A percentile compares a stretch with the other conserved stretches of the same genome.
Conservation (phyloP, 1,140 invertebrate genomes). For the Hyles euphorbiae region DNA sequence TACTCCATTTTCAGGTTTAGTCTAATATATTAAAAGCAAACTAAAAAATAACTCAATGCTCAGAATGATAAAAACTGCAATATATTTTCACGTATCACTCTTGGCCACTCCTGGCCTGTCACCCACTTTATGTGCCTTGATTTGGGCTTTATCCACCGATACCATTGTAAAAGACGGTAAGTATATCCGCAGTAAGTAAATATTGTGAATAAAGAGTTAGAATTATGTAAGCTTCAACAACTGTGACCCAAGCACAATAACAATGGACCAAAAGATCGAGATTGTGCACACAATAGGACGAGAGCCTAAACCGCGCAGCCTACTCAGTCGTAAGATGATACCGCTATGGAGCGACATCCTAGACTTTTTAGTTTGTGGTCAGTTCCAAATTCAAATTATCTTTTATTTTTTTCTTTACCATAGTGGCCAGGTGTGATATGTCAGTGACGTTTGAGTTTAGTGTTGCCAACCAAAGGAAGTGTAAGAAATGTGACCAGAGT, state of each 20-base stretch:
- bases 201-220: neutral
- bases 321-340: constrained; percentile 64
- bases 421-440: constrained; percentile 7
- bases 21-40: too few relatives aligned
- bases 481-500: too few relatives aligned
- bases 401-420: constrained; percentile 8
- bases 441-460: constrained; percentile 3
- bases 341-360: constrained; percentile 69
- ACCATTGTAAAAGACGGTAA: too few relatives aligned
- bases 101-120: too few relatives aligned
- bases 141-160: too few relatives aligned
- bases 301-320: constrained; percentile 47
- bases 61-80: too few relatives aligned
- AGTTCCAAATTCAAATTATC: constrained; percentile 32
- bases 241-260: constrained; percentile 5
- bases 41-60: too few relatives aligned
- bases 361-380: constrained; percentile 52
- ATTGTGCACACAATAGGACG: constrained; percentile 44
- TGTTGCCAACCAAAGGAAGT: constrained; percentile 3
- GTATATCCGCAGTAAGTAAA: neutral
- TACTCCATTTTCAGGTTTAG: too few relatives aligned
- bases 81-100: too few relatives aligned
- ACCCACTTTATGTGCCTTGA: too few relatives aligned
- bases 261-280: constrained; percentile 24
- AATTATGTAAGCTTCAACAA: neutral